phyloP scores from a whole-genome alignment of 2,113 vertebrate genomes.

The Solenodon paradoxus region DNA sequence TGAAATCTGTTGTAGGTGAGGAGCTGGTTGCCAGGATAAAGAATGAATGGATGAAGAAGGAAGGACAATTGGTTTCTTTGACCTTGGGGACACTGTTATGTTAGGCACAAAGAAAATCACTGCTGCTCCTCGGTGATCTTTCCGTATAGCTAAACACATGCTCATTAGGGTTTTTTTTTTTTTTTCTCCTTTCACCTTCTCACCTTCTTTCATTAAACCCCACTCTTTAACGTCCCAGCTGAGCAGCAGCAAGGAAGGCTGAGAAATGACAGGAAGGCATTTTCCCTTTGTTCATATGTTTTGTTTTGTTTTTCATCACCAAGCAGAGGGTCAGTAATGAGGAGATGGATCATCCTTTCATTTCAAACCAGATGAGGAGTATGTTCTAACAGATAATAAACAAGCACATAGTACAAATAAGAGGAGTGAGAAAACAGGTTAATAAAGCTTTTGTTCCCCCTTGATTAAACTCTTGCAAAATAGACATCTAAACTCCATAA shows the following conservation, averaged over 20 bases:
- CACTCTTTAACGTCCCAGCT: constrained; percentile 74
- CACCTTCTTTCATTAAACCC: constrained; percentile 84
- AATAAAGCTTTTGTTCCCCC: constrained; percentile 71
- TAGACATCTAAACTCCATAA: neutral
- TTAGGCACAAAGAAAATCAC: constrained; percentile 71
- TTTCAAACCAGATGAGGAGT: constrained; percentile 65
- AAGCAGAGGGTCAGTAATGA: constrained; percentile 79
- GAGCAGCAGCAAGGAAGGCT: constrained; percentile 78
- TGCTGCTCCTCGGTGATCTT: constrained; percentile 74
- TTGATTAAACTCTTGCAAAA: constrained; percentile 71
- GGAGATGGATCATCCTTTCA: constrained; percentile 80
- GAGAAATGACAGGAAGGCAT: constrained; percentile 80
- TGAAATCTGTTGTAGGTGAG: constrained; percentile 46
- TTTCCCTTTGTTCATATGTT: constrained; percentile 81
- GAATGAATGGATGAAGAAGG: constrained; percentile 35
- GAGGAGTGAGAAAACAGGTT: constrained; percentile 72
- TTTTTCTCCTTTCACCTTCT: constrained; percentile 73
- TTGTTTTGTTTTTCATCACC: constrained; percentile 75
- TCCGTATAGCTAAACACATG: constrained; percentile 74
- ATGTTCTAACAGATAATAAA: constrained; percentile 78
- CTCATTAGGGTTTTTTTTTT: constrained; percentile 71
- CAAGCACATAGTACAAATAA: constrained; percentile 45
- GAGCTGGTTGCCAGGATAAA: constrained; percentile 43
- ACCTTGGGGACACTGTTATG: constrained; percentile 69
- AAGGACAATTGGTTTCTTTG: constrained; percentile 57